These are phyloP conservation scores for Perizoma affinitatum DNA, from an alignment of 2,888 invertebrate genomes.

Conservation along the genomic window DNA sequence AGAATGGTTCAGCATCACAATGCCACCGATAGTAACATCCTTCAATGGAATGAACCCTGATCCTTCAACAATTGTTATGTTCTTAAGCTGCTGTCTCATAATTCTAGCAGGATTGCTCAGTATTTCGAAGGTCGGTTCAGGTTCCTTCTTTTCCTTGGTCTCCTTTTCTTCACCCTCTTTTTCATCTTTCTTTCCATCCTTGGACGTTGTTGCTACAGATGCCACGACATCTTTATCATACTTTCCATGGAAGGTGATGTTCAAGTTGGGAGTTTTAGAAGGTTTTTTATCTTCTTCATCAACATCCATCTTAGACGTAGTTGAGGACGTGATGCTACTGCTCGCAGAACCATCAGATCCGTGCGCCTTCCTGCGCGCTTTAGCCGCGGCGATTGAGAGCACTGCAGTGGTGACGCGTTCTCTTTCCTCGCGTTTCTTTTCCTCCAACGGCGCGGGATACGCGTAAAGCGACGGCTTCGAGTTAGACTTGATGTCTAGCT, in stretches of 20 bases:
- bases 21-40: slow-evolving; percentile 96
- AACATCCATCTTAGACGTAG: slow-evolving; percentile 94
- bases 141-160: slow-evolving; percentile 88
- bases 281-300: slow-evolving; percentile 86
- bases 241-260: slow-evolving; percentile 78
- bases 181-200: slow-evolving; percentile 79
- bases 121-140: slow-evolving; percentile 96
- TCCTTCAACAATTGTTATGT: slow-evolving; percentile 91
- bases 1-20: slow-evolving; percentile 95
- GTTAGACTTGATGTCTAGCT: slow-evolving; percentile 95
- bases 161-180: slow-evolving; percentile 76
- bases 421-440: slow-evolving; percentile 98
- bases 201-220: slow-evolving; percentile 59
- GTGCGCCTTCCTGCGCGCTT: slow-evolving; percentile 93
- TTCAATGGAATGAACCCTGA: slow-evolving; percentile 94
- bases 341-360: slow-evolving; percentile 86
- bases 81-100: slow-evolving; percentile 95
- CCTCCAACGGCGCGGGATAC: slow-evolving; percentile 98
- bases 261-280: slow-evolving; percentile 76
- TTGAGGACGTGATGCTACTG: slow-evolving; percentile 79
- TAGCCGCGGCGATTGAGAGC: slow-evolving; percentile 95
- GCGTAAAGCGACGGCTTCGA: slow-evolving; percentile 98
- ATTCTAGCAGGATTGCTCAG: slow-evolving; percentile 97
- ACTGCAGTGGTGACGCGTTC: slow-evolving; percentile 99
- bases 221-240: slow-evolving; percentile 65